These are phyloP conservation scores for Doryteuthis pealeii DNA, from an alignment of 1,140 invertebrate genomes.

Conservation along the genomic window DNA sequence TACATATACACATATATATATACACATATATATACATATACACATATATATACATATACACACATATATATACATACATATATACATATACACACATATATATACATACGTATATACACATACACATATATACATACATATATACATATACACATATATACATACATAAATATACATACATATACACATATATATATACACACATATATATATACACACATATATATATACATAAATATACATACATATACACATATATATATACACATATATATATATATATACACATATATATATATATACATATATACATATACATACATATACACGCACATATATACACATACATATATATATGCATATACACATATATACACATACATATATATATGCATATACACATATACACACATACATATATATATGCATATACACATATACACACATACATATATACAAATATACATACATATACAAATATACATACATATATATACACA, in stretches of 20 bases:
- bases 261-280: background rate
- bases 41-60: background rate
- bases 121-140: background rate
- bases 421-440: background rate
- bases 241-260: background rate
- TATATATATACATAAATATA: background rate
- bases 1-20: background rate
- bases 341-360: background rate
- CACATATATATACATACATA: background rate
- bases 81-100: conserved; percentile 15
- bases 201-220: background rate
- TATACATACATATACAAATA: too few relatives aligned
- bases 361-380: background rate
- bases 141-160: background rate
- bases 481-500: background rate
- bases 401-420: background rate
- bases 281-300: background rate
- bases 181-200: background rate
- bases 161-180: too few relatives aligned
- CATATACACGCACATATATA: background rate
- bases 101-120: conserved; percentile 20
- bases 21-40: background rate
- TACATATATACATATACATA: background rate
- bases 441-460: too few relatives aligned
- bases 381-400: background rate